Evolutionary conservation across 2,113 vertebrate species (phyloP).

Genomic region (Sorex araneus): DNA sequence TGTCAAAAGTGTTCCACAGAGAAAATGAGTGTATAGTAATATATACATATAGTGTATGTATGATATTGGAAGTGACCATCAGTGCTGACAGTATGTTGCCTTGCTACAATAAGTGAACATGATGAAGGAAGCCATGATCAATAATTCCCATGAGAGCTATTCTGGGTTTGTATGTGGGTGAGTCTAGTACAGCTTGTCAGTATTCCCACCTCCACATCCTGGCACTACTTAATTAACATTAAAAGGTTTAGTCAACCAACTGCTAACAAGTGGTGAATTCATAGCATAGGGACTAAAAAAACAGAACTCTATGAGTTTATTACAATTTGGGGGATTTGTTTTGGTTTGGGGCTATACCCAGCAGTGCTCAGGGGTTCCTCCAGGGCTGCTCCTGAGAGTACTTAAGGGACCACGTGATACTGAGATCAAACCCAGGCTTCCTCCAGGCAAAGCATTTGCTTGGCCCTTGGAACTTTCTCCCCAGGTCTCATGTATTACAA

Average conservation of each 20-base stretch:
- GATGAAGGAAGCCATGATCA: conserved; percentile 52
- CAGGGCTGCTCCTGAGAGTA: no score
- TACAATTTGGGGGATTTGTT: not conserved
- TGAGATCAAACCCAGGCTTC: no score
- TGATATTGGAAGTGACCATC: conserved; percentile 15
- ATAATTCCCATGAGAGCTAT: conserved; percentile 67
- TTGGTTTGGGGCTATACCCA: no score
- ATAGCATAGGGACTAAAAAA: conserved; percentile 48
- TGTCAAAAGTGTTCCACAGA: conserved; percentile 29
- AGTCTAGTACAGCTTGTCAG: conserved; percentile 81
- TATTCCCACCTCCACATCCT: conserved; percentile 80
- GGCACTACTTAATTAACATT: conserved; percentile 78
- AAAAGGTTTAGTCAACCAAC: conserved; percentile 76
- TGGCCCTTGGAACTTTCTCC: no score
- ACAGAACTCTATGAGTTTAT: conserved; percentile 43
- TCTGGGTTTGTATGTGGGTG: conserved; percentile 73
- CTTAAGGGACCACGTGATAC: no score
- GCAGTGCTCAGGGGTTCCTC: no score
- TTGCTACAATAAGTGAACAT: conserved; percentile 18
- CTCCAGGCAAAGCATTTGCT: no score
- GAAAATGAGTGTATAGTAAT: not conserved
- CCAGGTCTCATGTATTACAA: not conserved
- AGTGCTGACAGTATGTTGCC: not conserved
- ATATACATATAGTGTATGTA: no score
- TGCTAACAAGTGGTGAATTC: conserved; percentile 65